Percentiles rank a stretch among this genome's conserved stretches.
These are phyloP conservation scores for Pipistrellus pygmaeus DNA, from an alignment of 2,797 vertebrate species.

Conservation along the genomic window DNA sequence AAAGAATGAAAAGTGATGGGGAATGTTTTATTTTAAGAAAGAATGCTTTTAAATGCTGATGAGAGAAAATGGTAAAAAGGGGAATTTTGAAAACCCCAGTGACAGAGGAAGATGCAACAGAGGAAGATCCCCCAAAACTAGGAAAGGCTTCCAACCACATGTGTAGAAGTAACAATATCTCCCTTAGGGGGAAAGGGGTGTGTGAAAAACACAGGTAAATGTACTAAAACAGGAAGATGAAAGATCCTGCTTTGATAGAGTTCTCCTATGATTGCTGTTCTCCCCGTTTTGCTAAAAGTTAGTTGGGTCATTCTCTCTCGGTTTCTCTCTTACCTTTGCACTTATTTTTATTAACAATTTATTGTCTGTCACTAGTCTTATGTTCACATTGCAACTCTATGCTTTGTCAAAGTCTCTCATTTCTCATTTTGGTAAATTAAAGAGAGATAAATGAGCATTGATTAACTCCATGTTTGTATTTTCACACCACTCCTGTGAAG, in stretches of 20 bases:
- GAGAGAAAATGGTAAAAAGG: neutral
- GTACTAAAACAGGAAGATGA: neutral
- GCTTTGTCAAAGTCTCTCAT: slow-evolving; percentile 59
- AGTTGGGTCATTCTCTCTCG: neutral
- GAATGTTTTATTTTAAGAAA: neutral
- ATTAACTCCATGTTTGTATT: slow-evolving; percentile 86
- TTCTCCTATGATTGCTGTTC: neutral
- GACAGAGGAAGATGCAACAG: neutral
- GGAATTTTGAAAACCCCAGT: neutral
- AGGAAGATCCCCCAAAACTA: neutral
- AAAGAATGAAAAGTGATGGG: neutral
- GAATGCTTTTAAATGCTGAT: neutral
- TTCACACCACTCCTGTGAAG: slow-evolving; percentile 74
- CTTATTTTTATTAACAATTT: slow-evolving; percentile 86
- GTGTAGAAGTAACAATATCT: neutral
- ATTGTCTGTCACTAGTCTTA: slow-evolving; percentile 77
- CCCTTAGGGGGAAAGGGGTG: fast-evolving
- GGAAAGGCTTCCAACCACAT: neutral
- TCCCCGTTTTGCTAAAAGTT: neutral
- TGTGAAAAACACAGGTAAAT: neutral
- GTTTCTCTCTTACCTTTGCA: slow-evolving; percentile 3
- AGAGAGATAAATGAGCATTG: slow-evolving; percentile 85
- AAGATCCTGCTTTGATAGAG: neutral
- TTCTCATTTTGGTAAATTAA: slow-evolving; percentile 87
- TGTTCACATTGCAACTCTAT: slow-evolving; percentile 82